Percentiles rank a stretch among this genome's conserved stretches.
These are phyloP conservation scores for Sebastes fasciatus DNA, from an alignment of 2,113 vertebrate genomes.

Conservation along the genomic window DNA sequence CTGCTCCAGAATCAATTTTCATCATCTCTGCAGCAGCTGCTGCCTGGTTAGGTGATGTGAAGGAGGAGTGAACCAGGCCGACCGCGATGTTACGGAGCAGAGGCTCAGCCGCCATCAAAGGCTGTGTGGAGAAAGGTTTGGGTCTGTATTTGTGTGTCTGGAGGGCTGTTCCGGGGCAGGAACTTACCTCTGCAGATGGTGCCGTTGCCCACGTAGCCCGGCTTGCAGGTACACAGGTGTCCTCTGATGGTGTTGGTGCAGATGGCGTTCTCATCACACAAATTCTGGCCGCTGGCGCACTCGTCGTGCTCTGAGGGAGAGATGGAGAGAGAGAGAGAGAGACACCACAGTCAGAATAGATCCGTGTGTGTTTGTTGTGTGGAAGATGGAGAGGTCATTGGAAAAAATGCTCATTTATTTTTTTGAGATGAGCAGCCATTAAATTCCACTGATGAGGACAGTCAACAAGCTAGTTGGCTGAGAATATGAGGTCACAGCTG, in stretches of 20 bases:
- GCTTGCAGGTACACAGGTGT: conserved; percentile 96
- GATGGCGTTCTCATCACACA: conserved; percentile 93
- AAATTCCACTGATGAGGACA: conserved; percentile 9
- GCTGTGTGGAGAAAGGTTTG: not conserved
- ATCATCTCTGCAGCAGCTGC: conserved; percentile 64
- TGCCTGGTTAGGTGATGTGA: conserved; percentile 48
- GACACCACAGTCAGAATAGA: conserved; percentile 5
- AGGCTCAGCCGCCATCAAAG: conserved; percentile 26
- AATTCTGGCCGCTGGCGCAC: conserved; percentile 87
- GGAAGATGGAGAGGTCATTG: conserved; percentile 27
- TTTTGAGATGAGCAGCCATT: not conserved
- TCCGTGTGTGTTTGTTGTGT: conserved; percentile 3
- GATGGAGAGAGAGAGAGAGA: conserved; percentile 21
- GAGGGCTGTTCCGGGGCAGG: conserved; percentile 28
- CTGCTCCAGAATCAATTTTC: conserved; percentile 66
- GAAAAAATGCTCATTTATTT: not conserved
- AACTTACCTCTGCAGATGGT: conserved; percentile 92
- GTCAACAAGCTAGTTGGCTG: conserved; percentile 32
- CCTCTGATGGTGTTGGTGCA: conserved; percentile 95
- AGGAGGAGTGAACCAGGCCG: conserved; percentile 35
- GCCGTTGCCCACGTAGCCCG: conserved; percentile 94
- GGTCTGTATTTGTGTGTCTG: conserved; percentile 11
- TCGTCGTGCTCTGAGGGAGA: conserved; percentile 90
- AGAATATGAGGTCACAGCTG: conserved; percentile 12
- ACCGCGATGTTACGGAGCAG: conserved; percentile 29